phyloP scores from a whole-genome alignment of 2,113 vertebrate species.

The Pseudois nayaur region DNA sequence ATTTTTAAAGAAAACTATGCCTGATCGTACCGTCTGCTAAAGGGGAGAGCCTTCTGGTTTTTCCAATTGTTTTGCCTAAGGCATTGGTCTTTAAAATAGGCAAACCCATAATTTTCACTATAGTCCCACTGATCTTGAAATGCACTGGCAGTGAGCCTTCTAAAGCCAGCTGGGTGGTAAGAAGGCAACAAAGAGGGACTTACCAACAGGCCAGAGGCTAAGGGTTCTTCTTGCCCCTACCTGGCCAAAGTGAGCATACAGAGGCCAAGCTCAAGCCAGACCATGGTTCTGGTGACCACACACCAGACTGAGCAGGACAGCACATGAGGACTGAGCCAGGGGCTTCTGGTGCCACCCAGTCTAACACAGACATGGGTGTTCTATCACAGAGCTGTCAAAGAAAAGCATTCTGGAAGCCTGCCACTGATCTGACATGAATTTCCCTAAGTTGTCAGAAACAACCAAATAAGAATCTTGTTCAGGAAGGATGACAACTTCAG shows the following conservation, averaged over 20 bases:
- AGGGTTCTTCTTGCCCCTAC: not conserved
- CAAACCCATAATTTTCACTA: not conserved
- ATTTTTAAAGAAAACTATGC: not conserved
- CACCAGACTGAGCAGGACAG: not conserved
- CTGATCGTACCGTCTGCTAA: not conserved
- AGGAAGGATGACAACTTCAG: not conserved
- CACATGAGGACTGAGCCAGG: rapidly evolving
- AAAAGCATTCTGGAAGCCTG: not conserved
- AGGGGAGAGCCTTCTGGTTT: not conserved
- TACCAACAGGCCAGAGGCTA: not conserved
- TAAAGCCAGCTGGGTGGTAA: not conserved
- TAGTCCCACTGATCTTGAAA: not conserved
- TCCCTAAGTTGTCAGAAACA: not conserved
- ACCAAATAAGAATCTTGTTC: not conserved
- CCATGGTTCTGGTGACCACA: not conserved
- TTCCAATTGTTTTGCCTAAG: not conserved
- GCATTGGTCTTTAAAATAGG: not conserved
- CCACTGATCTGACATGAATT: not conserved
- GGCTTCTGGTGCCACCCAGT: not conserved
- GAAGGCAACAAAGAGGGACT: not conserved
- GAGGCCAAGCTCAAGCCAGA: not conserved
- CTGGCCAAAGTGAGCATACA: not conserved
- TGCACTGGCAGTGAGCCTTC: not conserved
- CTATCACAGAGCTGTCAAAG: not conserved
- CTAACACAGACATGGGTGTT: not conserved